Evolutionary conservation across 2,888 invertebrate genomes (phyloP), one percentile per base, ranked within the genome.

Genomic region (Amphipyra berbera): DNA sequence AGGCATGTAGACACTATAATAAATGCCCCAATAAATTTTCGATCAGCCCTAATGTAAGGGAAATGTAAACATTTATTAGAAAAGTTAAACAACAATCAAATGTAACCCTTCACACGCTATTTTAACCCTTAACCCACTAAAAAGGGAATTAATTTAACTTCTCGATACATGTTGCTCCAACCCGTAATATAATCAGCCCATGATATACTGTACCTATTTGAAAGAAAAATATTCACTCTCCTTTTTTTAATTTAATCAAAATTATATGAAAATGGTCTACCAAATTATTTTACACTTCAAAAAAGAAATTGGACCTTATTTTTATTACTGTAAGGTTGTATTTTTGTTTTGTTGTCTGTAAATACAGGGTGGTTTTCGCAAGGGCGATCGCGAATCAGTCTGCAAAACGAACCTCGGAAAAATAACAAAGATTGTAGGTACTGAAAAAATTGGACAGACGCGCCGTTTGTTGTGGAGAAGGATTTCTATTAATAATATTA

Each of bases 171-270:
- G 66, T 67, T 61, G 53, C 10, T 3, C 44, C 55, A 61, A 42
- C 55, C 62, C 56, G 50, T 54, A 48, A 71, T 64, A 33, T 56
- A 62, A 64, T 64, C 65, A 68, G 53, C 50, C 54, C 27, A 40
- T 71, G 77, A 77, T 74, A 77, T 63, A 73, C 50, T 60, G 65
- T 27, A 42, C 35, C 71, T 67, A 68, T 79, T 77, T 73, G 55
- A 69, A 83, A 82, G 84, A 82, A 81, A 75, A 81, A 84, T 76
- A 77, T 70, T 50, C 72, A 47, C 61, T 66, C 67, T 37, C 41
- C 55, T 49, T 69, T 79, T 82, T 79, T 76, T 73, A 79, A 84
- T 84, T 83, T 83, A 81, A 84, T 80, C 79, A 82, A 82, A 83
- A 82, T 81, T 82, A 81, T 78, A 73, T 79, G 67, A 76, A 82